phyloP scores from a whole-genome alignment of 35 echinoderm and acorn worm species.

The Heliocidaris tuberculata region DNA sequence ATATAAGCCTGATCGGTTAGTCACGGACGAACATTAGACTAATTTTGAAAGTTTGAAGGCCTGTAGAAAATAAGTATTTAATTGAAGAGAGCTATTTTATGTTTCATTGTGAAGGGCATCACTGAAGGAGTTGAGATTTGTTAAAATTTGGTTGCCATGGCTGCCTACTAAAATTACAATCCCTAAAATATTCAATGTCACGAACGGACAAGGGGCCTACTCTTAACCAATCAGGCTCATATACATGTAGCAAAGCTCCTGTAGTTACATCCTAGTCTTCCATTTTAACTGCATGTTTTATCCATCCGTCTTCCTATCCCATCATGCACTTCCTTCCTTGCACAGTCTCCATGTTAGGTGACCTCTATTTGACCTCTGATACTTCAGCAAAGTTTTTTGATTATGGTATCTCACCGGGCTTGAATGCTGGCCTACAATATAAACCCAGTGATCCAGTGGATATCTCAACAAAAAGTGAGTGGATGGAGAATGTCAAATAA shows the following conservation, averaged over 20 bases:
- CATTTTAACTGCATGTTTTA: neutral
- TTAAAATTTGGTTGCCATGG: too few relatives aligned
- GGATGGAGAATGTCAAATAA: neutral
- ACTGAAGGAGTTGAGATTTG: too few relatives aligned
- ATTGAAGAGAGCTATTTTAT: too few relatives aligned
- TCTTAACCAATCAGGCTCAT: too few relatives aligned
- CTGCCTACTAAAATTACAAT: too few relatives aligned
- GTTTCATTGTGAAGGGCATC: too few relatives aligned
- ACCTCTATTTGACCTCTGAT: neutral
- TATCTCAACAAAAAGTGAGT: neutral
- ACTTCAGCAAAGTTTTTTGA: neutral
- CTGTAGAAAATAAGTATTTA: too few relatives aligned
- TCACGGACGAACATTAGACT: too few relatives aligned
- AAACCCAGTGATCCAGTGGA: neutral
- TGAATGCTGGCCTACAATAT: conserved; percentile 57
- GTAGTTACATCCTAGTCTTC: neutral
- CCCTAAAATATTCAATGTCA: too few relatives aligned
- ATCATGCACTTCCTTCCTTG: conserved; percentile 5
- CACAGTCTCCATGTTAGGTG: conserved; percentile 27
- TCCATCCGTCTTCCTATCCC: neutral
- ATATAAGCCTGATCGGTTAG: too few relatives aligned
- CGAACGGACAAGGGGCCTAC: too few relatives aligned
- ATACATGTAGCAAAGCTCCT: neutral
- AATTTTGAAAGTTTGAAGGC: too few relatives aligned
- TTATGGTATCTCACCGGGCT: conserved; percentile 68